Percentiles rank a stretch among this genome's conserved stretches.
Evolutionary conservation across 37 sponge, comb jelly and placozoan genomes (phyloP).

Genomic region (Halichondria panicea): DNA sequence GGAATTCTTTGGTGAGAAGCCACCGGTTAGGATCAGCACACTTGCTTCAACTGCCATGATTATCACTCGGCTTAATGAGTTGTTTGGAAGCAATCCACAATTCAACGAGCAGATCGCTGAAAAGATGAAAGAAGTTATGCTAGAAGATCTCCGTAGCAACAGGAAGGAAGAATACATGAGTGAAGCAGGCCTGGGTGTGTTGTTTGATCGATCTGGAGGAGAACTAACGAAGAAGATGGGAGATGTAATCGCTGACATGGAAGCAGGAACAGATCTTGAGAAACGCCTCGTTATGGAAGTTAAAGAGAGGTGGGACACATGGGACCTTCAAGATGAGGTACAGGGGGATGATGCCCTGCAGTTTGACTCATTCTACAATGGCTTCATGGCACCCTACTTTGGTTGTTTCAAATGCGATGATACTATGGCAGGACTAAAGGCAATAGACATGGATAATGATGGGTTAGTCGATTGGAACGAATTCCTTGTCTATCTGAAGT

Average conservation of each 20-base stretch:
- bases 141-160: conserved; percentile 57
- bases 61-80: conserved; percentile 36
- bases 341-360: conserved; percentile 58
- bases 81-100: conserved; percentile 63
- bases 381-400: conserved; percentile 89
- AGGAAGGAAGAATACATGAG: conserved; percentile 92
- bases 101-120: conserved; percentile 61
- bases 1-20: conserved; percentile 73
- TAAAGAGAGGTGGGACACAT: conserved; percentile 64
- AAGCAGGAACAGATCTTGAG: conserved; percentile 26
- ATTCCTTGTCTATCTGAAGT: conserved; percentile 80
- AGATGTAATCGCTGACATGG: conserved; percentile 39
- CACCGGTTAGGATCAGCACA: conserved; percentile 66
- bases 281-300: conserved; percentile 60
- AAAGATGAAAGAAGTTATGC: conserved; percentile 75
- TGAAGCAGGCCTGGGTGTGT: conserved; percentile 48
- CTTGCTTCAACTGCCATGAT: conserved; percentile 79
- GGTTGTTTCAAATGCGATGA: conserved; percentile 79
- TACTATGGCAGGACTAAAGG: conserved; percentile 58
- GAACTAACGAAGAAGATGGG: conserved; percentile 60
- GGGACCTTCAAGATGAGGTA: conserved; percentile 57
- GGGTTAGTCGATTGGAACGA: conserved; percentile 82
- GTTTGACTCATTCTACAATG: conserved; percentile 84
- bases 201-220: conserved; percentile 86
- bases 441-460: conserved; percentile 84